A percentile compares a stretch with the other conserved stretches of the same genome.
Conservation (phyloP, 2,888 invertebrate species). For the Drosophila atroscutellata region DNA sequence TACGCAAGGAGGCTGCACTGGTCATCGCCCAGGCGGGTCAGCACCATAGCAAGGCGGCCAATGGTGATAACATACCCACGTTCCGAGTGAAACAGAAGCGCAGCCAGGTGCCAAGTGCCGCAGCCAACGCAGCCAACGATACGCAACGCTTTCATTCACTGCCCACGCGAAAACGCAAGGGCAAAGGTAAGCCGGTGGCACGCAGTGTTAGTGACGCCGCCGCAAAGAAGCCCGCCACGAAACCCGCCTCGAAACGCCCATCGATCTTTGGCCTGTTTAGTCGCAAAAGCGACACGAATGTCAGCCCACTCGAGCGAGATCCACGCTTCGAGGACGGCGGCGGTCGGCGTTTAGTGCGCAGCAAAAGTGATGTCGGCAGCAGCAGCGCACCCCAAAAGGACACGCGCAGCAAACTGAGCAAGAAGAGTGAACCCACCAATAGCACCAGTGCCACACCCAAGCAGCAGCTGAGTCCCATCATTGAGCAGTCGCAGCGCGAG, state of each 20-base stretch:
- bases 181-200: slow-evolving; percentile 85
- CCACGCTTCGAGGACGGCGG: slow-evolving; percentile 86
- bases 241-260: slow-evolving; percentile 86
- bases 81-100: slow-evolving; percentile 80
- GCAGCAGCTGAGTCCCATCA: slow-evolving; percentile 91
- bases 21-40: slow-evolving; percentile 91
- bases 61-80: slow-evolving; percentile 82
- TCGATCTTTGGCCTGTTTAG: slow-evolving; percentile 89
- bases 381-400: slow-evolving; percentile 48
- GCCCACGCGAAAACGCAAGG: slow-evolving; percentile 88
- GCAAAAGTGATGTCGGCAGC: slow-evolving; percentile 88
- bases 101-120: background rate
- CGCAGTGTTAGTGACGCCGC: slow-evolving; percentile 88
- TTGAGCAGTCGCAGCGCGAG: slow-evolving; percentile 90
- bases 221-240: slow-evolving; percentile 78
- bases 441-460: slow-evolving; percentile 60
- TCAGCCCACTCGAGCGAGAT: slow-evolving; percentile 83
- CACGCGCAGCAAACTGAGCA: slow-evolving; percentile 58
- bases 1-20: slow-evolving; percentile 91
- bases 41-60: slow-evolving; percentile 88
- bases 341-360: slow-evolving; percentile 86
- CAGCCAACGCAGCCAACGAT: slow-evolving; percentile 31
- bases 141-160: slow-evolving; percentile 88
- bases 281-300: slow-evolving; percentile 87
- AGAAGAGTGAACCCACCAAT: slow-evolving; percentile 66